Evolutionary conservation across 2,797 vertebrate genomes (phyloP).

Genomic region (Bryconaethiops microstoma): DNA sequence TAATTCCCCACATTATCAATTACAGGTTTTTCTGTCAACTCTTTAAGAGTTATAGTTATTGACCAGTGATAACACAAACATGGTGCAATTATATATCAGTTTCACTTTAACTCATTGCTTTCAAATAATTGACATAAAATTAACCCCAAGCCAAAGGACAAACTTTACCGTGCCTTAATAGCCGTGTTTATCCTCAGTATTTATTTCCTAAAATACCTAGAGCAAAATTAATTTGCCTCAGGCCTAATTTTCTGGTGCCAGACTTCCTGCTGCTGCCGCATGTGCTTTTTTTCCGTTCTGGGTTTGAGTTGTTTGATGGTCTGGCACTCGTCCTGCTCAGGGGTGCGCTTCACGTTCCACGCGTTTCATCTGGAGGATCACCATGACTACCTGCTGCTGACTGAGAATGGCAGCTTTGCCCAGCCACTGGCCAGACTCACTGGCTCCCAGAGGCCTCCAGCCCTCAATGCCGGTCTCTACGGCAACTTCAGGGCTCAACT

Average conservation of each 20-base stretch:
- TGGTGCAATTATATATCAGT: neutral
- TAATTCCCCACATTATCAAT: neutral
- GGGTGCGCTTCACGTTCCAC: conserved; percentile 80
- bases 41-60: neutral
- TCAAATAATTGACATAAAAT: too few relatives aligned
- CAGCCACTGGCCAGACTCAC: conserved; percentile 80
- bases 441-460: conserved; percentile 72
- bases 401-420: conserved; percentile 79
- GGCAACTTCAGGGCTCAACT: conserved; percentile 83
- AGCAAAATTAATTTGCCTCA: too few relatives aligned
- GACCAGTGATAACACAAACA: neutral
- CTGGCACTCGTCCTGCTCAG: conserved; percentile 52
- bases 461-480: conserved; percentile 78
- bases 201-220: too few relatives aligned
- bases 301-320: neutral
- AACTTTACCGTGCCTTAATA: too few relatives aligned
- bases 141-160: too few relatives aligned
- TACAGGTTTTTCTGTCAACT: neutral
- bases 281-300: neutral
- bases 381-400: conserved; percentile 82
- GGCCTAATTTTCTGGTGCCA: neutral
- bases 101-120: neutral
- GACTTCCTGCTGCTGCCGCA: neutral
- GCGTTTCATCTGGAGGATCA: conserved; percentile 83
- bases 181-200: too few relatives aligned